Base-by-base conservation (phyloP, 64 coral and sea anemone genomes). In the Montipora foliosa region DNA sequence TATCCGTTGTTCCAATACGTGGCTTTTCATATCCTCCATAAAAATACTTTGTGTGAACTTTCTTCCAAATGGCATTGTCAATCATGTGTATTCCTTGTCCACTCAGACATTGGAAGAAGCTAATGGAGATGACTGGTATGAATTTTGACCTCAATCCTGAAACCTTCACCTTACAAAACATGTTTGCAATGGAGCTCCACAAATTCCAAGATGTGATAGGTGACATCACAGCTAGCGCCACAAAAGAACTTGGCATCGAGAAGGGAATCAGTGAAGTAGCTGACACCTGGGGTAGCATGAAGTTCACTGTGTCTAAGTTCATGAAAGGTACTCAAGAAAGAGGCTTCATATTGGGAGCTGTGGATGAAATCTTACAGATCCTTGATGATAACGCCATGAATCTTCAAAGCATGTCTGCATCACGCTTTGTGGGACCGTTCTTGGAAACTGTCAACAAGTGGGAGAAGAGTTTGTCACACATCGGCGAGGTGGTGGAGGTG, bases 81-180 rank as follows among this genome's bases (percentile, higher is more conserved):
- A 84, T 45, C 11, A 5, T 79, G 51, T 25, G 81, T 51, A 67
- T 62, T 53, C 13, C 20, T 19, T 86, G 53, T 49, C 21, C 37
- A 12, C 24, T 49, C 58, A 98, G 96, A 17, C 96, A 98, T 47
- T 98, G 97, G 97, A 98, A 98, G 85, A 99, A 99, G 69, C 76
- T 99, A 5, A 99, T 99, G 98, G 98, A 99, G 80, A 91, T 99
- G 98, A 99, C 98, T 0, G 98, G 98, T 14, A 99, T 99, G 98
- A 96, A 99, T 80, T 99, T 99, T 68, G 98, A 99, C 67, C 90
- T 99, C 17, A 99, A 99, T 44, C 98, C 98, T 1, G 98, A 99
- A 47, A 94, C 98, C 67, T 99, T 99, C 89, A 99, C 98, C 10
- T 90, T 99, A 22, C 98, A 99, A 58, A 99, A 99, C 89, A 99